phyloP scores from a whole-genome alignment of 2,888 invertebrate species.

The Lucinisca nassula region DNA sequence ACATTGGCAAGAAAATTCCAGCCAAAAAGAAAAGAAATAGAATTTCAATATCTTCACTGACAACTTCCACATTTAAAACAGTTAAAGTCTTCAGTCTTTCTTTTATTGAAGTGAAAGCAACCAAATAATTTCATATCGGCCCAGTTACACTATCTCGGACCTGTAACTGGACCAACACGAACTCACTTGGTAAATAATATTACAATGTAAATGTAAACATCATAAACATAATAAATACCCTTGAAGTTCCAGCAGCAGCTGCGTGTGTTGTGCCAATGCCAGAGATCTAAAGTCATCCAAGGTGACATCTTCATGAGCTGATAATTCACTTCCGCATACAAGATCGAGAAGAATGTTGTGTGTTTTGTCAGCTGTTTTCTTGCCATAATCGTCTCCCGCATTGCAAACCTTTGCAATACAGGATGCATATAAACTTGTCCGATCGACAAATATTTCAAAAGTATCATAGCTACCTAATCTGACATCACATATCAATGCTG shows the following conservation, averaged over 20 bases:
- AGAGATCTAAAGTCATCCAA: background rate
- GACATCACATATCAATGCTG: background rate
- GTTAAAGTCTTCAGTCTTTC: too few species aligned
- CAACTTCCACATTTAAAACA: too few species aligned
- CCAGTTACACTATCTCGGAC: too few species aligned
- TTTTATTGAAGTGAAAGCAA: too few species aligned
- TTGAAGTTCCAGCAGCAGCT: constrained; percentile 59
- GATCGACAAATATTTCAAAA: background rate
- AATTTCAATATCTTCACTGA: too few species aligned
- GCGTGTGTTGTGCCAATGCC: constrained; percentile 52
- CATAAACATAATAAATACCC: too few species aligned
- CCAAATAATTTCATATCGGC: too few species aligned
- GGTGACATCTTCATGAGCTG: background rate
- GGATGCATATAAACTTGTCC: background rate
- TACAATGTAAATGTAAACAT: too few species aligned
- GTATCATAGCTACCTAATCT: background rate
- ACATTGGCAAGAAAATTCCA: too few species aligned
- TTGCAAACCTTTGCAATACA: background rate
- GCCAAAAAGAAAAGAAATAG: too few species aligned
- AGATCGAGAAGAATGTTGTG: background rate
- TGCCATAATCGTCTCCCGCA: background rate
- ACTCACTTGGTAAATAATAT: too few species aligned
- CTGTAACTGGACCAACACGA: too few species aligned
- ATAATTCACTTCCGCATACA: background rate
- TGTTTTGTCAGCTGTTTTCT: background rate